Evolutionary conservation across 1,140 invertebrate species (phyloP), one percentile per base, ranked within the genome.

Genomic region (Aricia agestis): DNA sequence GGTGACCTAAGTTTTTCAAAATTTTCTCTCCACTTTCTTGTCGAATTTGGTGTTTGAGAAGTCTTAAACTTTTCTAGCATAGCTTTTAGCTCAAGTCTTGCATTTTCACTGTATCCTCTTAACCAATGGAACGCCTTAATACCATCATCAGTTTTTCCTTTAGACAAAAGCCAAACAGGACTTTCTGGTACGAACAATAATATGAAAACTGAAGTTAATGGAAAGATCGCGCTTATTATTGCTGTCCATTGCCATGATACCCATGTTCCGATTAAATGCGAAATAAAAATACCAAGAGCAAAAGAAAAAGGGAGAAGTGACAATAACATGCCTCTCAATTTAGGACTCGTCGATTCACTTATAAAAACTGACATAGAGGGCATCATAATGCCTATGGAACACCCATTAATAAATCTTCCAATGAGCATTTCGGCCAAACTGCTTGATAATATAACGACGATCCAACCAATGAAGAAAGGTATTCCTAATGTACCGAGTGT

Each of bases 91-190:
- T 66, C 63, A 66, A 9, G 18, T 31, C 25, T 25, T 15, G 63
- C 63, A 11, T 66, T 25, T 25, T 66, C 63, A 13, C 25, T 25
- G 19, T 66, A n/a, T 10, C 63, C 63, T n/a, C 63, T 66, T 11
- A 66, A 31, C 63, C 63, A 66, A 25, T 66, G 4, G 10, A 66
- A 66, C 10, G 63, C 7, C 25, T 66, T 66, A n/a, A 66, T 66
- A 9, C 18, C 63, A 7, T 66, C 25, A 25, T 66, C 63, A 25
- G 63, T 25, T 11, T 25, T 31, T 4, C 19, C 18, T 36, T 66
- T 66, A 66, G 63, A 66, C 2, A 66, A 66, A 66, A 66, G 63
- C 63, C 63, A 66, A 25, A 66, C 63, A 15, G 63, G 63, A 9
- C 63, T 66, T 66, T 66, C 63, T 10, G 63, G 63, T 3, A 66